Evolutionary conservation across 1,140 invertebrate species (phyloP), one percentile per base, ranked within the genome.

Genomic region (Whitmania pigra): DNA sequence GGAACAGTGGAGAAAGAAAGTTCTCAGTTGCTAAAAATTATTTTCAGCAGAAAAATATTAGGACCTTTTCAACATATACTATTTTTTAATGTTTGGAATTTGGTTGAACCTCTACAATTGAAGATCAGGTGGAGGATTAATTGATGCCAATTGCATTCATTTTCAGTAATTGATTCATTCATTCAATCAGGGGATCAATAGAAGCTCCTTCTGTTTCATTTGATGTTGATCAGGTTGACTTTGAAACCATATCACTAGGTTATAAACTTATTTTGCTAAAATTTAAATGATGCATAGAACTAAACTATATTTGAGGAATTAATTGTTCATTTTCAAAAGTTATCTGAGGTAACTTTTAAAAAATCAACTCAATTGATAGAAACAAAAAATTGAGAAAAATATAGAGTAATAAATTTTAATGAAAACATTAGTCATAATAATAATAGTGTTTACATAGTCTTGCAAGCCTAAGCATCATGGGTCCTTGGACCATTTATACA

Each of bases 141-240:
- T 13, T 75, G 78, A 77, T 2, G 5, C 25, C 7, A 22, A 67
- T 55, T 73, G 31, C 36, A 66, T 68, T 25, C 57, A 63, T n/a
- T 63, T 63, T 63, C 15, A 63, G 7, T 63, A 25, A 22, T 25
- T 31, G 7, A 13, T n/a, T 72, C 27, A 49, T 69, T 20, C 11
- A 55, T 31, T 73, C 66, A 18, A 63, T 53, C 76, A 82, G 79
- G 53, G 82, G 82, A 31, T 78, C 75, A 66, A 80, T 83, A 22
- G 81, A 82, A 74, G 81, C 81, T 27, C 82, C 82, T 74, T 82
- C 82, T 5, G 82, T 83, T 75, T 77, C 81, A 72, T 83, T 83
- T 77, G 78, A 82, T 77, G 76, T 80, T 13, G 76, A 78, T 22
- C 76, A 77, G 67, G 74, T 83, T 17, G 79, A 79, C 70, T 83